Percentiles rank a stretch among this genome's conserved stretches.
phyloP scores from a whole-genome alignment of 1,140 invertebrate genomes.

The fruit fly (Drosophila melanogaster) region DNA sequence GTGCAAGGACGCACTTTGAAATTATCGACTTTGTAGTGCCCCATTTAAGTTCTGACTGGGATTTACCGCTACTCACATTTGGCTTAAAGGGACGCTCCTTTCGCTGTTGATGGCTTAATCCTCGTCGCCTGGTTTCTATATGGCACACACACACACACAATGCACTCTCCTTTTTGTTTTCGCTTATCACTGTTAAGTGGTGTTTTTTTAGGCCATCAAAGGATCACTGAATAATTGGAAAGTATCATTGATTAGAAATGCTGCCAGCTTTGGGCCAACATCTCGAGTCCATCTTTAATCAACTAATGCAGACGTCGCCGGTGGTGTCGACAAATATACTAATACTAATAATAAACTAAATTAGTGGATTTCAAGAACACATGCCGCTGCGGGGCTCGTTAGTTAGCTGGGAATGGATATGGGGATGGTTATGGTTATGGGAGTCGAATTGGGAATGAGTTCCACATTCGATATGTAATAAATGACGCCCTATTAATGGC shows the following conservation, averaged over 20 bases:
- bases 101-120: neutral
- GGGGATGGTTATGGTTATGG: neutral
- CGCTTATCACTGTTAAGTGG: constrained; percentile 12
- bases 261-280: constrained; percentile 11
- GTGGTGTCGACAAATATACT: constrained; percentile 17
- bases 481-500: constrained; percentile 62
- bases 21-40: constrained; percentile 22
- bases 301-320: constrained; percentile 42
- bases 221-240: constrained; percentile 21
- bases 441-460: constrained; percentile 30
- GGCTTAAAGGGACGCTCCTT: constrained; percentile 9
- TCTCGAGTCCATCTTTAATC: constrained; percentile 41
- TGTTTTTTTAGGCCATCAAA: neutral
- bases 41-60: neutral
- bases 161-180: constrained; percentile 1
- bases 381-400: constrained; percentile 35
- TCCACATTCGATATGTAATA: constrained; percentile 60
- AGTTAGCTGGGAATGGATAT: constrained; percentile 34
- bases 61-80: constrained; percentile 26
- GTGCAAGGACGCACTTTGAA: constrained; percentile 44
- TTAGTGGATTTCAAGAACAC: constrained; percentile 50
- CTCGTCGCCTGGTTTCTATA: too few species aligned
- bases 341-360: constrained; percentile 50
- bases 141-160: constrained; percentile 1
- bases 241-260: constrained; percentile 6